Percentiles rank a stretch among this genome's conserved stretches.
Evolutionary conservation across 2,113 vertebrate species (phyloP).

Genomic region (Xenopus tropicalis): UCB_Xtro_10.0 CM004443.2:210169001-210169500

Average conservation of each 20-base stretch:
- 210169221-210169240: constrained; percentile 30
- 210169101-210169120: background rate
- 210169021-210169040: too few species aligned
- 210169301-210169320: constrained; percentile 38
- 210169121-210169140: background rate
- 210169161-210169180: constrained; percentile 19
- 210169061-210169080: background rate
- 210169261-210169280: constrained; percentile 20
- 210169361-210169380: constrained; percentile 32
- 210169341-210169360: constrained; percentile 41
- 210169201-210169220: constrained; percentile 19
- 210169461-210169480: constrained; percentile 13
- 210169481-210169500: background rate
- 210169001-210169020: too few species aligned
- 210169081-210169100: too few species aligned
- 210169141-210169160: constrained; percentile 10
- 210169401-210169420: constrained; percentile 20
- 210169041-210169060: background rate
- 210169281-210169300: constrained; percentile 46
- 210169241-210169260: constrained; percentile 16
- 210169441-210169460: background rate
- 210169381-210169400: constrained; percentile 27
- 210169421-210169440: too few species aligned
- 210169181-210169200: constrained; percentile 24
- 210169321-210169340: constrained; percentile 44